A percentile compares a stretch with the other conserved stretches of the same genome.
Evolutionary conservation across 2,888 invertebrate genomes (phyloP).

Genomic region (Drosophila pseudotakahashii): DNA sequence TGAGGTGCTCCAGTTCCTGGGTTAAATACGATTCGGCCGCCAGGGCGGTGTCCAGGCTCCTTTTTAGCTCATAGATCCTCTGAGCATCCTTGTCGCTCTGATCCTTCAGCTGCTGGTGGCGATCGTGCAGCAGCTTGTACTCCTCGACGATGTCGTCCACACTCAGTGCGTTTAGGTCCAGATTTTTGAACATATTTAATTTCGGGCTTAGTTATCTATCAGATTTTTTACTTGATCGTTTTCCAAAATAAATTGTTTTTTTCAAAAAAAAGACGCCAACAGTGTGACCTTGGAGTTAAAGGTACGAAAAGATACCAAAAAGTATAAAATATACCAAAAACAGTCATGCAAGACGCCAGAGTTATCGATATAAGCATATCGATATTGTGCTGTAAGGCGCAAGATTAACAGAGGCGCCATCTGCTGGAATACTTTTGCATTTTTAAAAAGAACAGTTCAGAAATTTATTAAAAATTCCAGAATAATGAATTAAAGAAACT

Average conservation of each 20-base stretch:
- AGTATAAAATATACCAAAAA: neutral
- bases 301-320: neutral
- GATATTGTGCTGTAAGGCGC: neutral
- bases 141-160: slow-evolving; percentile 82
- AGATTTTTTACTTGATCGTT: neutral
- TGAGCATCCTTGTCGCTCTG: slow-evolving; percentile 79
- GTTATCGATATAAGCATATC: too few relatives aligned
- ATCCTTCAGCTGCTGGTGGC: slow-evolving; percentile 69
- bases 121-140: slow-evolving; percentile 74
- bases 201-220: neutral
- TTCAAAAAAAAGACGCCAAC: slow-evolving; percentile 25
- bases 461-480: neutral
- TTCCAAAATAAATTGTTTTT: neutral
- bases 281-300: neutral
- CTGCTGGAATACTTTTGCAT: neutral
- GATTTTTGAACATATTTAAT: slow-evolving; percentile 56
- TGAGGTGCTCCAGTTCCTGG: slow-evolving; percentile 81
- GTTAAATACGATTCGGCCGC: slow-evolving; percentile 80
- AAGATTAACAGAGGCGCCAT: neutral
- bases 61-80: slow-evolving; percentile 81
- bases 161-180: slow-evolving; percentile 66
- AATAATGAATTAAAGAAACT: too few relatives aligned
- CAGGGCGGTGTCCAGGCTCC: slow-evolving; percentile 79
- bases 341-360: too few relatives aligned
- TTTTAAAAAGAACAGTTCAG: neutral